phyloP scores from a whole-genome alignment of 1,140 invertebrate species.

The Penaeus japonicus region DNA sequence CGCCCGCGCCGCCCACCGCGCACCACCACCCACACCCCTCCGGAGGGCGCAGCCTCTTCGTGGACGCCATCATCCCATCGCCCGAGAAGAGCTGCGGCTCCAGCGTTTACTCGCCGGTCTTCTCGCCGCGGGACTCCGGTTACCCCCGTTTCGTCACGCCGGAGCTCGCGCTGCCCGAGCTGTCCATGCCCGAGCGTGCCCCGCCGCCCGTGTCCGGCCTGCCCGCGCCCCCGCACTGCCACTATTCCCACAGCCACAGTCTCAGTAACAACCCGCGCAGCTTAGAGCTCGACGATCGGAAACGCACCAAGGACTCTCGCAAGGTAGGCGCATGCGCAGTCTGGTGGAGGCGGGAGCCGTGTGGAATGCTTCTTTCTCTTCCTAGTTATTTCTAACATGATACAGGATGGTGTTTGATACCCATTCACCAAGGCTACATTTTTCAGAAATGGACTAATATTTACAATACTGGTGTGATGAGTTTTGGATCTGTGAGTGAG shows the following conservation, averaged over 20 bases:
- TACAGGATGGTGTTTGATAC: too few relatives aligned
- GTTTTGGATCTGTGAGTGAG: too few relatives aligned
- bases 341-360: background rate
- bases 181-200: slow-evolving; percentile 21
- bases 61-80: slow-evolving; percentile 46
- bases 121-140: slow-evolving; percentile 50
- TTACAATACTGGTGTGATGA: too few relatives aligned
- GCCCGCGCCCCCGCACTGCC: slow-evolving; percentile 2
- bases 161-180: slow-evolving; percentile 45
- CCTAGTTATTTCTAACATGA: background rate
- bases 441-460: too few relatives aligned
- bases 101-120: slow-evolving; percentile 55
- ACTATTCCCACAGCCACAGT: slow-evolving; percentile 12
- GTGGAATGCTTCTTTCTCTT: background rate
- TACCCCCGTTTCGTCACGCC: slow-evolving; percentile 58
- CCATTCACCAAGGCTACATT: too few relatives aligned
- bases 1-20: slow-evolving; percentile 13
- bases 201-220: slow-evolving; percentile 20
- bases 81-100: slow-evolving; percentile 38
- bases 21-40: background rate
- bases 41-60: slow-evolving; percentile 18
- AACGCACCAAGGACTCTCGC: background rate
- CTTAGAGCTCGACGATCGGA: slow-evolving; percentile 23
- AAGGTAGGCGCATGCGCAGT: slow-evolving; percentile 20
- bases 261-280: slow-evolving; percentile 10